Percentiles rank a stretch among this genome's conserved stretches.
Conservation (phyloP, 2,113 vertebrate species). For the Callaeas wilsoni region DNA sequence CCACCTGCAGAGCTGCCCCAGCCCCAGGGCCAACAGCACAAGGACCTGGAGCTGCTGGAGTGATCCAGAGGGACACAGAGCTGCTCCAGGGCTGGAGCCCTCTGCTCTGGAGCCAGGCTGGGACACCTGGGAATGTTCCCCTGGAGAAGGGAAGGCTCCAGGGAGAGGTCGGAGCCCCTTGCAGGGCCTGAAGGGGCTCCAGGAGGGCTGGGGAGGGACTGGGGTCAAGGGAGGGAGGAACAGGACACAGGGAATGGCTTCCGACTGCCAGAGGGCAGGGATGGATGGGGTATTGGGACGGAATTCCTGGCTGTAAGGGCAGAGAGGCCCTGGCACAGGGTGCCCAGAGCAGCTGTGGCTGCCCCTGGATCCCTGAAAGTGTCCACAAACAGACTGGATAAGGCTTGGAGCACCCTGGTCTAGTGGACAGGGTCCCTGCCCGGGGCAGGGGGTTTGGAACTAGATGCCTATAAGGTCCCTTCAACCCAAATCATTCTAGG, state of each 20-base stretch:
- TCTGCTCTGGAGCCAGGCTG: neutral
- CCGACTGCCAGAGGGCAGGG: neutral
- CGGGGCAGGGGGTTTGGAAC: neutral
- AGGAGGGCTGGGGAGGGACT: neutral
- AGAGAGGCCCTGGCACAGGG: neutral
- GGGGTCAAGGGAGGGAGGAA: rapidly evolving
- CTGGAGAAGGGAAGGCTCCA: neutral
- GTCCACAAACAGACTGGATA: rapidly evolving
- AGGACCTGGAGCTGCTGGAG: neutral
- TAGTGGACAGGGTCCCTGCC: neutral
- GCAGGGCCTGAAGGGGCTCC: neutral
- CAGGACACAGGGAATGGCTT: neutral
- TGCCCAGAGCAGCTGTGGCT: neutral
- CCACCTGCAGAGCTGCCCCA: neutral
- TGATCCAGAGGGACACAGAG: neutral
- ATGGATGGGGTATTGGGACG: neutral
- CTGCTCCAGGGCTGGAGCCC: neutral
- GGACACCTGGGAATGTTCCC: neutral
- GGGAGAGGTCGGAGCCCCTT: neutral
- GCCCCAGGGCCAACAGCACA: neutral
- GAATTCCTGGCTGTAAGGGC: rapidly evolving
- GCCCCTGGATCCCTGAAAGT: neutral
- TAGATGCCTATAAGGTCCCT: neutral
- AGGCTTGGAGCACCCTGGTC: rapidly evolving
- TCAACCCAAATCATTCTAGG: neutral